Base-by-base conservation (phyloP, 2,888 invertebrate species). In the Willowsia nigromaculata region DNA sequence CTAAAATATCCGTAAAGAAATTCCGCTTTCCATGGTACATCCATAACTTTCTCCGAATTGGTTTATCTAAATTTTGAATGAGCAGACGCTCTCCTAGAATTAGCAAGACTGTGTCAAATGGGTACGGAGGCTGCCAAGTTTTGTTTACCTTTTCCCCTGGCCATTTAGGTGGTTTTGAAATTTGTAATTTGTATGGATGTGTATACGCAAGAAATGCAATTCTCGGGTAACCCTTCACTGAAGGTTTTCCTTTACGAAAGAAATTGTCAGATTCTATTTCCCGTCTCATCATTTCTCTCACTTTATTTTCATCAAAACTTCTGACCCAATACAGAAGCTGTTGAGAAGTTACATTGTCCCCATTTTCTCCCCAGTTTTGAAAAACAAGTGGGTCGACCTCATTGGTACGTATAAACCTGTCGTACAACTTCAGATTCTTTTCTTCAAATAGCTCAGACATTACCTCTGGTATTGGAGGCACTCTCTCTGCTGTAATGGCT, bases 1-100 rank as follows among this genome's bases (percentile, higher is more conserved):
- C 74, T 11, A 78, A 59, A 22, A 62, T 22, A 9, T 85, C 47
- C 15, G 76, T 62, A 15, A 85, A 85, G 22, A 62, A 76, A 27
- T 85, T 85, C 13, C 62, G 25, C 27, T 62, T 76, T 47, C 78
- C 85, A 13, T 85, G 85, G 25, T 74, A 85, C 43, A 76, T 13
- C 78, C 76, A 85, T 22, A 76, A 47, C 15, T 40, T 47, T n/a
- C 18, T 9, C 5, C 56, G 37, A 5, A 78, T 62, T 18, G 30
- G 53, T 4, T 47, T n/a, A 7, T 82, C 33, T 11, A 1, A 0
- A 47, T 78, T 76, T 33, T 25, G 4, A 1, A 78, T 62, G n/a
- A 78, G 25, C 4, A 78, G 13, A 13, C 74, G 30, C 33, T 50
- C n/a, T 13, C 85, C 85, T 18, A 85, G 47, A 1, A 30, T 47